Conservation (phyloP, 1,140 invertebrate genomes). For the Gonioctena quinquepunctata region DNA sequence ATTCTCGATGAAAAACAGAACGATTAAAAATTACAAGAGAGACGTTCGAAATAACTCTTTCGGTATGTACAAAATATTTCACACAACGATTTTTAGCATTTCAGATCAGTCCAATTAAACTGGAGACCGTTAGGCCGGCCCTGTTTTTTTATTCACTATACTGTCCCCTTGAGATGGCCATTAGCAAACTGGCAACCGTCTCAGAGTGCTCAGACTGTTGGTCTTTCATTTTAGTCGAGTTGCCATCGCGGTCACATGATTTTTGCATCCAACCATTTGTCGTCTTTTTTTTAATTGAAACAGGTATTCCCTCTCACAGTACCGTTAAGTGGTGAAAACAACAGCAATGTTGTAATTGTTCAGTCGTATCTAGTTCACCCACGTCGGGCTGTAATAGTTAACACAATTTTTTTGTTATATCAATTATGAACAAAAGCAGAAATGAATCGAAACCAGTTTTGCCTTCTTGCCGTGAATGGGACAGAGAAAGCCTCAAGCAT, state of each 20-base stretch:
- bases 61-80: background rate
- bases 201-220: conserved; percentile 11
- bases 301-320: conserved; percentile 34
- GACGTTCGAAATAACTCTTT: background rate
- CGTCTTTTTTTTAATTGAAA: conserved; percentile 37
- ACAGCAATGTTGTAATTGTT: conserved; percentile 28
- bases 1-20: background rate
- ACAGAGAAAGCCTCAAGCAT: too few species aligned
- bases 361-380: conserved; percentile 34
- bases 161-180: conserved; percentile 24
- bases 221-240: conserved; percentile 10
- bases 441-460: background rate
- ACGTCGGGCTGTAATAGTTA: conserved; percentile 18
- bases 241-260: conserved; percentile 27
- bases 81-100: conserved; percentile 3
- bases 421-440: background rate
- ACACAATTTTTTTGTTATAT: background rate
- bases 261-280: conserved; percentile 38
- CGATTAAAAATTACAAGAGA: background rate
- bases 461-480: too few species aligned
- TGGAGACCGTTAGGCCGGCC: conserved; percentile 17
- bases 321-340: conserved; percentile 32
- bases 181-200: conserved; percentile 29
- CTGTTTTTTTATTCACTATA: conserved; percentile 23
- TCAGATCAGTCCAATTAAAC: conserved; percentile 6